Percentiles rank a stretch among this genome's conserved stretches.
Evolutionary conservation across 2,888 invertebrate genomes (phyloP).

Genomic region (Barypeithes pellucidus): DNA sequence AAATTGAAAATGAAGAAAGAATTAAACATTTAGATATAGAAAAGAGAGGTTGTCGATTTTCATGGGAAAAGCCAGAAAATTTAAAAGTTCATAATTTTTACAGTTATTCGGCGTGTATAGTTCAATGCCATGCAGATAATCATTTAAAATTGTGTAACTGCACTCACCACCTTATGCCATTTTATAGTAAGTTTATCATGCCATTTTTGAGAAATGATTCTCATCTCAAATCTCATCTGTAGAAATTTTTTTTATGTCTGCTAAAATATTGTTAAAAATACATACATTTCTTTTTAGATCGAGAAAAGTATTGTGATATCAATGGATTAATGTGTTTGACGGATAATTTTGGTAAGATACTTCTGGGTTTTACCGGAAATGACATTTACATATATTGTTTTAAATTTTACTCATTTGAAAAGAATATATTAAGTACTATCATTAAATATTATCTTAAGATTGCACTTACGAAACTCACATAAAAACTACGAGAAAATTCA

Average conservation of each 20-base stretch:
- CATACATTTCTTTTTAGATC: constrained; percentile 69
- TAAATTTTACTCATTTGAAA: no score
- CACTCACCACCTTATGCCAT: constrained; percentile 77
- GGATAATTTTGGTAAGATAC: constrained; percentile 68
- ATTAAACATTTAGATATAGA: constrained; percentile 71
- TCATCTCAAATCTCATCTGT: no score
- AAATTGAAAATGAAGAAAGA: constrained; percentile 76
- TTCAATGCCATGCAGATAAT: constrained; percentile 74
- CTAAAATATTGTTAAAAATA: no score
- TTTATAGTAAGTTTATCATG: constrained; percentile 73
- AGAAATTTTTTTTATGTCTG: no score
- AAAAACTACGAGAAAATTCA: no score
- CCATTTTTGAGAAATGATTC: no score
- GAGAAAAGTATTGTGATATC: constrained; percentile 71
- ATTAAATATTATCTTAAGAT: no score
- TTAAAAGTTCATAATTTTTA: constrained; percentile 72
- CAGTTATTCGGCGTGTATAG: constrained; percentile 76
- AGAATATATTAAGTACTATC: no score
- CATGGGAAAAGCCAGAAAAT: constrained; percentile 71
- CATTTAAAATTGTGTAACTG: constrained; percentile 76
- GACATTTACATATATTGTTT: no score
- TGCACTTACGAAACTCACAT: no score
- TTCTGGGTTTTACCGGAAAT: background rate
- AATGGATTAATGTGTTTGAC: constrained; percentile 75
- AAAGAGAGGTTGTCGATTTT: constrained; percentile 75